Evolutionary conservation across 2,888 invertebrate genomes (phyloP).

Genomic region (Nymphalis polychloros): DNA sequence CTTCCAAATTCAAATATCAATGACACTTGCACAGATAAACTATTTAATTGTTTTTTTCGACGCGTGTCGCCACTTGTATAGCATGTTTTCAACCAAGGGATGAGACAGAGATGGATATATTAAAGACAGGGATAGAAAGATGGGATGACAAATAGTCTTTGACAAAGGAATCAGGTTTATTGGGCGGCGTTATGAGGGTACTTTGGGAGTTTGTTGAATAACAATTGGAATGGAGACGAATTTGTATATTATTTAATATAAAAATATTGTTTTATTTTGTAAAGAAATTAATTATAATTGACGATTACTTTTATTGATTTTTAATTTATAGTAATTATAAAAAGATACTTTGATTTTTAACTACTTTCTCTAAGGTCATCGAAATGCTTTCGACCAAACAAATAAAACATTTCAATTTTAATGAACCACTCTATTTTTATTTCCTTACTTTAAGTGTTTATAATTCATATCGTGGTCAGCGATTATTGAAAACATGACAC

Average conservation of each 20-base stretch:
- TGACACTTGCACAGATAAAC: conserved; percentile 53
- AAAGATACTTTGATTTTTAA: neutral
- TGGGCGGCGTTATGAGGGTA: conserved; percentile 77
- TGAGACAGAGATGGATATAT: neutral
- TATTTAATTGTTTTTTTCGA: conserved; percentile 70
- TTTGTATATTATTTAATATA: conserved; percentile 3
- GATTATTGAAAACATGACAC: too few species aligned
- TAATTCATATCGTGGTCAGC: too few species aligned
- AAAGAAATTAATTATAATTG: too few species aligned
- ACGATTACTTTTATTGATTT: too few species aligned
- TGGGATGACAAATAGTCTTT: conserved; percentile 77
- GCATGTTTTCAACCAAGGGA: conserved; percentile 54
- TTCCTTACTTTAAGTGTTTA: too few species aligned
- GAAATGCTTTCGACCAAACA: too few species aligned
- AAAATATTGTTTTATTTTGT: conserved; percentile 9
- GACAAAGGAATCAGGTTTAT: conserved; percentile 78
- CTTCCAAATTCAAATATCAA: conserved; percentile 37
- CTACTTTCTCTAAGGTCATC: too few species aligned
- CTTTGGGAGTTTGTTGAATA: conserved; percentile 59
- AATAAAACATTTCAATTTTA: too few species aligned
- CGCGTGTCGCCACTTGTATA: conserved; percentile 71
- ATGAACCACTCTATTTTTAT: too few species aligned
- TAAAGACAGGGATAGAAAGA: conserved; percentile 45
- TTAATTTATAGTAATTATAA: too few species aligned
- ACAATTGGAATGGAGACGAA: conserved; percentile 41